Evolutionary conservation across 2,888 invertebrate species (phyloP), one percentile per base, ranked within the genome.

Genomic region (Dryobota labecula): DNA sequence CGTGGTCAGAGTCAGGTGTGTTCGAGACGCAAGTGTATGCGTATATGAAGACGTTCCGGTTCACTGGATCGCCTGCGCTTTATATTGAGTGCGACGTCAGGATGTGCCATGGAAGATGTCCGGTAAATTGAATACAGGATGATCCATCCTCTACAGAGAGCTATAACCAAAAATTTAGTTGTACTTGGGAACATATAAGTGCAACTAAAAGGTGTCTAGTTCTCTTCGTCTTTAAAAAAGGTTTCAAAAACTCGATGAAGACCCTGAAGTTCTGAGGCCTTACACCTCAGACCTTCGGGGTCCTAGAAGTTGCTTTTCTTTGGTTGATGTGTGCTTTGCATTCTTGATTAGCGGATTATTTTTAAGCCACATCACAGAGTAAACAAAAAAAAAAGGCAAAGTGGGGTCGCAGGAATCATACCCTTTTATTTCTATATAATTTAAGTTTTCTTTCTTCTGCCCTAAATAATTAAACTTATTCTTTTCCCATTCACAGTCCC

Each of bases 31-130:
- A 99, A 92, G 98, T 99, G 58, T 99, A 98, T 92, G 99, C 99
- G 13, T 99, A 99, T 90, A 98, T 99, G 98, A 99, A 99, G 94
- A 99, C 99, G 3, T 98, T 98, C 94, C 96, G 99, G 73, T 99
- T 99, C 93, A 99, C 99, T 0, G 99, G 99, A 36, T 99, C 99
- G 0, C 99, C 99, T 0, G 99, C 99, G 9, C 96, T 99, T 7
- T 99, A 99, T 91, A 98, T 99, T 76, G 99, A 99, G 94, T 99
- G 99, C 88, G 99, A 99, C 92, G 99, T 99, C 45, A 96, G 99
- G 84, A 99, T 99, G 99, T 99, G 99, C 92, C 99, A 99, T 92
- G 99, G 99, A 76, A 96, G 98, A 86, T 99, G 99, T 96, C 99
- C 99, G 87, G 99, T n/a, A n/a, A n/a, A n/a, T n/a, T 54, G 0